Evolutionary conservation across 2,113 vertebrate species (phyloP), one percentile per base, ranked within the genome.

Genomic region (Lutjanus erythropterus): DNA sequence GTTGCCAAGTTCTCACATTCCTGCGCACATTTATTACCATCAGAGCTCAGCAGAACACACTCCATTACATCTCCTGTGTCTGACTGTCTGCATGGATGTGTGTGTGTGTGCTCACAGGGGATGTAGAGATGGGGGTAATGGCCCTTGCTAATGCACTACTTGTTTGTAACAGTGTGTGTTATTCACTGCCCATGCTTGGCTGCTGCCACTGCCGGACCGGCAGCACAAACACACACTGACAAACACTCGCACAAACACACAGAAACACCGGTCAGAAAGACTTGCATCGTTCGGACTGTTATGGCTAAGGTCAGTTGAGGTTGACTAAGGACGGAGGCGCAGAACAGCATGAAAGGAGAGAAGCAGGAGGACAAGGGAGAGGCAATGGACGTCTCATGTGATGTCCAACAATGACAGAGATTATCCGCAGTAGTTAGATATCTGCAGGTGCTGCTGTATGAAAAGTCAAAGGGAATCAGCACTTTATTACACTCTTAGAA

Each of bases 141-240:
- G 84, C 39, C 84, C 79, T 42, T 81, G 79, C 69, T 85, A 88
- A 89, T 89, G 56, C 74, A 80, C 49, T 78, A 75, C 84, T 84
- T 85, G 74, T 84, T 85, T 78, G 82, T 67, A 77, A 77, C 74
- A 62, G 59, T 78, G 75, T 90, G 83, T 87, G 71, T 84, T 81
- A 85, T 73, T 83, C 71, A 87, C 77, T 16, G 37, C 46, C 49
- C 50, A 46, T 50, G 82, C 77, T 67, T 69, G 39, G 71, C 60
- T 78, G 75, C 56, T 23, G 46, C 44, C 60, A 58, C 33, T 59
- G 31, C 18, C 39, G 42, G 27, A 64, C 66, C 47, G 58, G 50
- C 47, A 56, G 56, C 37, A 19, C 37, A 71, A n/a, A 0, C 66
- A 58, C 16, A 64, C 21, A 53, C 9, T 23, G 15, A 60, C 52